Evolutionary conservation across 2,888 invertebrate genomes (phyloP).

Genomic region (Mythimna pallens): DNA sequence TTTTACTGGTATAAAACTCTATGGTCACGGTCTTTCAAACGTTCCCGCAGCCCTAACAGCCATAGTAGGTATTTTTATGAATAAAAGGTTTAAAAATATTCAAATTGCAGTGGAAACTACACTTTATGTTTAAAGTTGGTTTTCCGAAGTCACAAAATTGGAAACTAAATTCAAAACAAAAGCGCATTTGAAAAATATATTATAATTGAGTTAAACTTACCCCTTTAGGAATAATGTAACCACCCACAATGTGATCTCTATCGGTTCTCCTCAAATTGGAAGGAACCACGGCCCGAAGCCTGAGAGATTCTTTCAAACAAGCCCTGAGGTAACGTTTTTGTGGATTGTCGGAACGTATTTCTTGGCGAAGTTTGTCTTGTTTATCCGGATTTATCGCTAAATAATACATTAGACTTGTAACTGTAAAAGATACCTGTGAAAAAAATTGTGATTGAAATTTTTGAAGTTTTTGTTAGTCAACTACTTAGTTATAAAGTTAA

Average conservation of each 20-base stretch:
- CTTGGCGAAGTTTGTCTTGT: constrained; percentile 87
- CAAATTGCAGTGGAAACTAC: not conserved
- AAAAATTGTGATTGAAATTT: not conserved
- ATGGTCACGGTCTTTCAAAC: too few species aligned
- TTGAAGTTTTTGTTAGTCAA: too few species aligned
- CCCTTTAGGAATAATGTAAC: constrained; percentile 84
- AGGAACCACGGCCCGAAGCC: constrained; percentile 83
- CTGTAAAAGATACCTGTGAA: constrained; percentile 82
- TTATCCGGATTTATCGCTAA: constrained; percentile 88
- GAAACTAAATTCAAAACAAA: not conserved
- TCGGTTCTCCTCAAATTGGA: constrained; percentile 81
- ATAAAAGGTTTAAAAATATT: not conserved
- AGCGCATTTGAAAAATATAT: not conserved
- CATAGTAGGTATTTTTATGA: too few species aligned
- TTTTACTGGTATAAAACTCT: too few species aligned
- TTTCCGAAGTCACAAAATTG: not conserved
- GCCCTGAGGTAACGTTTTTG: constrained; percentile 90
- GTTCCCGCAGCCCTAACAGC: too few species aligned
- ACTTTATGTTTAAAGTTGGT: not conserved
- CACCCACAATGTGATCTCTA: constrained; percentile 82
- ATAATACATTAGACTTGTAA: constrained; percentile 87
- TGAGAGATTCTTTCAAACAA: constrained; percentile 91
- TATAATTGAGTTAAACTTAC: constrained; percentile 70
- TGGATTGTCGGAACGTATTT: constrained; percentile 74
- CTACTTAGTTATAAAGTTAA: not conserved